phyloP scores from a whole-genome alignment of 2,113 vertebrate genomes.

The Engraulis encrasicolus region DNA sequence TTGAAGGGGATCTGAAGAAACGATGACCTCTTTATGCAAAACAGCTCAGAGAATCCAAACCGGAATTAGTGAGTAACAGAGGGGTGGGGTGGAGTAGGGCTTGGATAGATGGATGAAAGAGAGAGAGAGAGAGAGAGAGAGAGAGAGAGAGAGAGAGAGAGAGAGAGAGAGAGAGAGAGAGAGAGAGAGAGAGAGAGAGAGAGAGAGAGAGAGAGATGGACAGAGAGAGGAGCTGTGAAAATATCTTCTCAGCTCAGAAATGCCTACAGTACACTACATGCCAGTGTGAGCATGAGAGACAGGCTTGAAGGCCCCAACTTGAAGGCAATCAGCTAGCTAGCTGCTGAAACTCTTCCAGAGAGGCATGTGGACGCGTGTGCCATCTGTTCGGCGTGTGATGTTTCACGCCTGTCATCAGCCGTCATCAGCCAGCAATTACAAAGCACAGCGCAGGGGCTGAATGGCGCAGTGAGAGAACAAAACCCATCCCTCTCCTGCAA shows the following conservation, averaged over 20 bases:
- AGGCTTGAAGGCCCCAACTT: conserved; percentile 46
- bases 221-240: background rate
- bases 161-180: too few relatives aligned
- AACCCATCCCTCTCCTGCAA: conserved; percentile 6
- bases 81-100: too few relatives aligned
- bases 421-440: conserved; percentile 53
- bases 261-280: conserved; percentile 13
- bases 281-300: conserved; percentile 36
- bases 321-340: conserved; percentile 53
- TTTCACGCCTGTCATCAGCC: conserved; percentile 43
- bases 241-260: background rate
- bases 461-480: conserved; percentile 30
- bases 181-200: too few relatives aligned
- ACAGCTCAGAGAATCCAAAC: background rate
- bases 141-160: background rate
- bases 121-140: background rate
- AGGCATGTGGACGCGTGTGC: conserved; percentile 42
- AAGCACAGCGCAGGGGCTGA: conserved; percentile 35
- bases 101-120: background rate
- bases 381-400: conserved; percentile 57
- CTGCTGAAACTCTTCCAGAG: conserved; percentile 46
- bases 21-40: conserved; percentile 16
- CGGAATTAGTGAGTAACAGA: background rate
- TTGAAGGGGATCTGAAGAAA: conserved; percentile 37
- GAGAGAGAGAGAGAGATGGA: too few relatives aligned